Evolutionary conservation across 2,797 vertebrate species (phyloP), one percentile per base, ranked within the genome.

Genomic region (Anabacerthia variegaticeps): DNA sequence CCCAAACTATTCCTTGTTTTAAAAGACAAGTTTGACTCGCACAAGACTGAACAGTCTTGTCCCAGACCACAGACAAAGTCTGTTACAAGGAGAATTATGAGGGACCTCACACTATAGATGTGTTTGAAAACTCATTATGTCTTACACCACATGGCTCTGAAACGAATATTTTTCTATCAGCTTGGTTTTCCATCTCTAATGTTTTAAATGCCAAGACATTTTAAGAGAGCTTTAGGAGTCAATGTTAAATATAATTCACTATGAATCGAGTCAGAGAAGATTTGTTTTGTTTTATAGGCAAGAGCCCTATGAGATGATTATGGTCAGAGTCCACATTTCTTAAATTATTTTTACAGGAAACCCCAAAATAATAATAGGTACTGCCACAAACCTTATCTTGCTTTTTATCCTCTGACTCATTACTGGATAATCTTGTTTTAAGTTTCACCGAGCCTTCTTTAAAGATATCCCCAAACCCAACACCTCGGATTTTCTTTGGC

Each of bases 391-490:
- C 99, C 97, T 98, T 99, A 49, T 99, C 99, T 75, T 95, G 44
- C 85, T 99, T 99, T 96, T 97, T 99, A n/a, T 99, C 98, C 83
- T 99, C 99, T 6, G 93, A 94, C 30, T 99, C 99, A 44, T 97
- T 96, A 95, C 97, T 98, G 18, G 98, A 97, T 54, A 98, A 96
- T 81, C 99, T 98, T 24, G 96, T 96, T 77, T 97, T 99, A 65
- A 99, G 98, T 96, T 99, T 99, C 91, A 99, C 98, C 2, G 99
- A 99, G 14, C 99, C 99, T 96, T 99, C 98, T 67, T 98, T 98
- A 98, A 99, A 99, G 96, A 99, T 99, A 93, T 99, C 98, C 87
- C 99, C 99, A 62, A 99, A 99, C 14, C 99, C 99, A 32, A 99
- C 77, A 14, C 99, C 99, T 89, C 98, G 98, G 78, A 99, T 95